Percentiles rank a stretch among this genome's conserved stretches.
Evolutionary conservation across 2,888 invertebrate genomes (phyloP).

Genomic region (Nebria salina): DNA sequence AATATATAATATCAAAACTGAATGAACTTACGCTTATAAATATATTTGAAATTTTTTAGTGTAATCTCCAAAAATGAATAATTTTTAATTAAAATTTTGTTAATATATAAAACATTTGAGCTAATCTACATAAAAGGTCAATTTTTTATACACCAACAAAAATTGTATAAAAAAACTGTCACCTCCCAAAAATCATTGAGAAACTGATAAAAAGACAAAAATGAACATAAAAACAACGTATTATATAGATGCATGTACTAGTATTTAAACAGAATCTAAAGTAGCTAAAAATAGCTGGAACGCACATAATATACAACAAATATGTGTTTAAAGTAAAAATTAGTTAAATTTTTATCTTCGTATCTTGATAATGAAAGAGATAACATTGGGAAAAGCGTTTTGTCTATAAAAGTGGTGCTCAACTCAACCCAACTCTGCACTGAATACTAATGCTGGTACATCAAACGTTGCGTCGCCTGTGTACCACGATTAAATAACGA

Average conservation of each 20-base stretch:
- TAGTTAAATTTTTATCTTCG: constrained; percentile 13
- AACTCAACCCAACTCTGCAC: background rate
- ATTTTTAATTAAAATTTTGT: background rate
- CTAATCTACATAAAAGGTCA: background rate
- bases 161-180: background rate
- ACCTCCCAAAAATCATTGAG: background rate
- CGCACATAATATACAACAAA: background rate
- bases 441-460: constrained; percentile 1
- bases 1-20: too few relatives aligned
- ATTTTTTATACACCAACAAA: background rate
- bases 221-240: background rate
- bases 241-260: too few relatives aligned
- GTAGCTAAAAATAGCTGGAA: constrained; percentile 12
- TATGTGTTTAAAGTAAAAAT: constrained; percentile 25
- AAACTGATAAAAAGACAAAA: background rate
- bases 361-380: constrained; percentile 16
- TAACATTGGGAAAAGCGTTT: constrained; percentile 20
- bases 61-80: background rate
- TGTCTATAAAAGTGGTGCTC: constrained; percentile 17
- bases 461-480: background rate
- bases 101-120: background rate
- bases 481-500: constrained; percentile 6
- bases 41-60: background rate
- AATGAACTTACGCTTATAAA: too few relatives aligned
- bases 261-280: background rate